phyloP scores from a whole-genome alignment of 2,888 invertebrate genomes.

The Masnerella sp. region DNA sequence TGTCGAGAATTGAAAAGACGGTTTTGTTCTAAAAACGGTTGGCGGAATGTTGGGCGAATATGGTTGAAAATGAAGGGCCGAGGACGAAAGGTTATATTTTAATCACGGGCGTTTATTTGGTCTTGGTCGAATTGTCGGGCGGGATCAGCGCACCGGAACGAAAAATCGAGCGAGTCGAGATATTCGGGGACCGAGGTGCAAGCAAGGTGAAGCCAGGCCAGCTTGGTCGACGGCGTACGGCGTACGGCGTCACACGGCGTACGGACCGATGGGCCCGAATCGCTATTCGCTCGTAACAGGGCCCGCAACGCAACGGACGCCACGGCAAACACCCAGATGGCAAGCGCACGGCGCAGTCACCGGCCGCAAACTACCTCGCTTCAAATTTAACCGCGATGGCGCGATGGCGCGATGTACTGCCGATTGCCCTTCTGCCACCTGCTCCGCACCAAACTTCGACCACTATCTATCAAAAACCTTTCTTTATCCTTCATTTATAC shows the following conservation, averaged over 20 bases:
- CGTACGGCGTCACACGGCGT: no score
- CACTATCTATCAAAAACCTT: conserved; percentile 59
- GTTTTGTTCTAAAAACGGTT: neutral
- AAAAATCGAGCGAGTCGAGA: conserved; percentile 57
- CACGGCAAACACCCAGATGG: conserved; percentile 75
- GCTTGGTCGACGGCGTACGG: no score
- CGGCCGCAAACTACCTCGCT: no score
- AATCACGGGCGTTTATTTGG: conserved; percentile 49
- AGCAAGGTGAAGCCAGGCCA: conserved; percentile 63
- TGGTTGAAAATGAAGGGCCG: no score
- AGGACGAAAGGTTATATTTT: conserved; percentile 26
- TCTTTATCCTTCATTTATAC: no score
- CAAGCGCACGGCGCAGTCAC: conserved; percentile 74
- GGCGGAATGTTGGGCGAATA: neutral
- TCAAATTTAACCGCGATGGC: conserved; percentile 74
- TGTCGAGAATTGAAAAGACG: neutral
- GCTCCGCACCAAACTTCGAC: conserved; percentile 62
- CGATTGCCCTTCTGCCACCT: conserved; percentile 70
- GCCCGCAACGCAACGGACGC: no score
- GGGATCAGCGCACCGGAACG: conserved; percentile 50
- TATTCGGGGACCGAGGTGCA: conserved; percentile 58
- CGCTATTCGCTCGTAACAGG: no score
- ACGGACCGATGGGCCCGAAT: conserved; percentile 67
- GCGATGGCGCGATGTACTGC: conserved; percentile 64
- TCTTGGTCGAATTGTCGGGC: conserved; percentile 37